Evolutionary conservation across 2,797 vertebrate genomes (phyloP), one percentile per base, ranked within the genome.

Genomic region (Esox masquinongy): DNA sequence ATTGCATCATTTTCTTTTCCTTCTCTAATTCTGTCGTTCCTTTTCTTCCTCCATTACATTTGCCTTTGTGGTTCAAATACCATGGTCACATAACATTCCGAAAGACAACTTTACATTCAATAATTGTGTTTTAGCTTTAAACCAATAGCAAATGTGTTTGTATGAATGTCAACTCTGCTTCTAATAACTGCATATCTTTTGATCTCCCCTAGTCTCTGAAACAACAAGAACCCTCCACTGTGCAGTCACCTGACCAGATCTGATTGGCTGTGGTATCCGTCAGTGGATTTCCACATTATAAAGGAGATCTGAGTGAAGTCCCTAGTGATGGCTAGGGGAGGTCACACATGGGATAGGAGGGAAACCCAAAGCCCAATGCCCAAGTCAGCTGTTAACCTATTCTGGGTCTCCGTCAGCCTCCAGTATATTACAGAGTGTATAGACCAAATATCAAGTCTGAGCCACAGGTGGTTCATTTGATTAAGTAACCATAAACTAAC

Each of bases 111-210:
- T n/a, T 1, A 56, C 17, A 56, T n/a, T 43, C 39, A 43, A 43
- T 7, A 43, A 43, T 43, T 9, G 39, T 9, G 39, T 3, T 6
- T 43, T 4, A 43, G n/a, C 22, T 16, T 9, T 47, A 24, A 56
- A 31, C 50, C 16, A 29, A 56, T 68, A 68, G 50, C 26, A 39
- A 51, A 56, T 24, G 56, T 36, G 24, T 36, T 43, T 26, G 56
- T 56, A 69, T 43, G 31, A 56, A 56, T 16, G 36, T 59, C 51
- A 59, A 56, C 74, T 69, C 56, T 36, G 51, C 29, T 29, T 74
- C 59, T 69, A 69, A 75, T 68, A 56, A 43, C 69, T 49, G 17
- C 34, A 50, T 14, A 47, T 69, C 66, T 50, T 36, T 68, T 69
- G 34, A 59, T 69, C 67, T 67, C 50, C 34, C 22, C 9, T 70